Evolutionary conservation across 2,797 vertebrate genomes (phyloP), one percentile per base, ranked within the genome.

Genomic region (Galaxias olidus): DNA sequence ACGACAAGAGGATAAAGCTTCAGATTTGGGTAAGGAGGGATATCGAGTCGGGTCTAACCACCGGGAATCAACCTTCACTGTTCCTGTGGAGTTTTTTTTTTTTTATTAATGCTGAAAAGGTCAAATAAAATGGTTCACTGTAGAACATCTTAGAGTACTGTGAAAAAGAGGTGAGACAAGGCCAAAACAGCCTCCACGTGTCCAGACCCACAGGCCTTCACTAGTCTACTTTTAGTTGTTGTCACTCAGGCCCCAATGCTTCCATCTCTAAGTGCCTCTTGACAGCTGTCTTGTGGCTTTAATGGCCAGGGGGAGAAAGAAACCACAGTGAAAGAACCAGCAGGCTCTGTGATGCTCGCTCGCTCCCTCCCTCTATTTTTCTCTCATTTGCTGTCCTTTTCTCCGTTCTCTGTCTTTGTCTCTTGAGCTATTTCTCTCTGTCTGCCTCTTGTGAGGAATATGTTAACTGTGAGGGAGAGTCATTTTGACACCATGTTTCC

Each of bases 1-100:
- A 97, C 8, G 97, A 98, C 89, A 98, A 98, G 78, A 93, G 96
- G 85, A 98, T 98, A 90, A 98, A 98, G 78, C 94, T 98, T 72
- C 97, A 98, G 90, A 98, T 98, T 72, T 98, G 97, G 96, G 97
- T 98, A 87, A 93, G 93, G 61, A 75, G 61, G 6, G 48, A n/a
- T 17, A 50, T 2, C 8, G 44, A 20, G 7, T 30, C 62, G 30
- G 30, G 30, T 30, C 30, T 30, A 30, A 30, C 30, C 30, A 30
- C 30, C 30, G 6, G 30, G 30, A 30, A 30, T 30, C 30, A 30
- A 6, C 30, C 30, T 2, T 3, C 2, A 6, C 30, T 30, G 6
- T 30, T 30, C 30, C 30, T 30, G 30, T 30, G 19, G 18, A 12
- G 7, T 9, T 12, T 55, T 40, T 19, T 30, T 10, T 30, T 53